Evolutionary conservation across 2,797 vertebrate genomes (phyloP).

Genomic region (Morelia viridis): DNA sequence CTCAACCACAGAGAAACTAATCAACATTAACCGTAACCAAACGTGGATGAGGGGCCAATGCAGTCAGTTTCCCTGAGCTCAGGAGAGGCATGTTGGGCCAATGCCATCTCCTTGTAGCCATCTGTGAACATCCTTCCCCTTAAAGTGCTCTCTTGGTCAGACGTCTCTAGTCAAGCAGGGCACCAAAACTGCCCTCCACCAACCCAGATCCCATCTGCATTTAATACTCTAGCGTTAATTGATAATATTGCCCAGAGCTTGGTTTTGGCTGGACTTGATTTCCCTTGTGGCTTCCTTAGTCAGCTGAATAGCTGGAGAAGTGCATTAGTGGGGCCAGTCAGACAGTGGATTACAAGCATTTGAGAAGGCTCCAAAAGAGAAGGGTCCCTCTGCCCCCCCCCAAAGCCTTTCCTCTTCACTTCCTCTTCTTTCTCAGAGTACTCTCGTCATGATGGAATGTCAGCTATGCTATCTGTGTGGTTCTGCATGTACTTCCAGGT

Average conservation of each 20-base stretch:
- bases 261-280: constrained; percentile 70
- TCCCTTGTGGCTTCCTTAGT: constrained; percentile 75
- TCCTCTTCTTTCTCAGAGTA: neutral
- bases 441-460: constrained; percentile 46
- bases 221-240: constrained; percentile 75
- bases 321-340: constrained; percentile 64
- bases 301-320: constrained; percentile 74
- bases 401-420: too few species aligned
- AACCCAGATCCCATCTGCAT: constrained; percentile 70
- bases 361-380: constrained; percentile 66
- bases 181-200: constrained; percentile 9
- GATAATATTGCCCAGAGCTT: constrained; percentile 63
- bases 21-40: too few species aligned
- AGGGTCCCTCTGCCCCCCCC: neutral
- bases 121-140: neutral
- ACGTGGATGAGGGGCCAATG: too few species aligned
- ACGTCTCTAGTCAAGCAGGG: fast-evolving
- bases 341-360: constrained; percentile 69
- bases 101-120: too few species aligned
- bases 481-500: constrained; percentile 2
- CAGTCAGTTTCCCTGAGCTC: too few species aligned
- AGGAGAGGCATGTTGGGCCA: too few species aligned
- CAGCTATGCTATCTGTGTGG: constrained; percentile 11
- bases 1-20: too few species aligned
- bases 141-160: neutral